Evolutionary conservation across 2,888 invertebrate species (phyloP), one percentile per base, ranked within the genome.

Genomic region (Tyria jacobaeae): DNA sequence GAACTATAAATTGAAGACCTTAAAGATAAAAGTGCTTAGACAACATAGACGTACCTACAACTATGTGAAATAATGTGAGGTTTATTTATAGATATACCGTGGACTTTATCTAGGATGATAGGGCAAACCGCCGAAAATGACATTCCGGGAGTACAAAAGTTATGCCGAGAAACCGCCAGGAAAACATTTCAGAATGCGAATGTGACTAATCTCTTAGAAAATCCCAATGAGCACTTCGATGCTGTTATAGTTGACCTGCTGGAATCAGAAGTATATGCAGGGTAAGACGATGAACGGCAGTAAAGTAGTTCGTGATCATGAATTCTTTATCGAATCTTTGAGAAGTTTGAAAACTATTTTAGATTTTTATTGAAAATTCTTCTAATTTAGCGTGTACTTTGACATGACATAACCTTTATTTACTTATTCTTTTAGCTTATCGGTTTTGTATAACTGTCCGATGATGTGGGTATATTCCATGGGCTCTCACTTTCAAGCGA

Each of bases 381-480:
- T n/a, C n/a, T n/a, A n/a, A n/a, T n/a, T n/a, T n/a, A n/a, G n/a
- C n/a, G n/a, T n/a, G n/a, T n/a, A n/a, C n/a, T n/a, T n/a, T 31
- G 2, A 31, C 27, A 31, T 6, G 7, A 31, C 27, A 6, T 31
- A 31, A 31, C 7, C 27, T 31, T 6, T 6, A 31, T 31, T 31
- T 31, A 31, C 27, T 6, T 27, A 27, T 27, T 4, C 27, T 71
- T 75, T 7, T 66, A 88, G 87, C 9, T 68, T 87, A 6, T 71
- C 84, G 3, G 80, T 79, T 6, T 57, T 83, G 1, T 87, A 82
- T 53, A 64, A 83, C 41, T 86, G 86, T 53, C 88, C 88, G 1
- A 76, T 81, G 64, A 75, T 87, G 31, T 87, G 86, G 86, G 57
- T 73, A 1, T 83, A 80, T 55, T 86, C 88, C 0, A 79, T 87